A percentile compares a stretch with the other conserved stretches of the same genome.
These are phyloP conservation scores for Ictalurus furcatus DNA, from an alignment of 2,113 vertebrate genomes.

Conservation along the genomic window DNA sequence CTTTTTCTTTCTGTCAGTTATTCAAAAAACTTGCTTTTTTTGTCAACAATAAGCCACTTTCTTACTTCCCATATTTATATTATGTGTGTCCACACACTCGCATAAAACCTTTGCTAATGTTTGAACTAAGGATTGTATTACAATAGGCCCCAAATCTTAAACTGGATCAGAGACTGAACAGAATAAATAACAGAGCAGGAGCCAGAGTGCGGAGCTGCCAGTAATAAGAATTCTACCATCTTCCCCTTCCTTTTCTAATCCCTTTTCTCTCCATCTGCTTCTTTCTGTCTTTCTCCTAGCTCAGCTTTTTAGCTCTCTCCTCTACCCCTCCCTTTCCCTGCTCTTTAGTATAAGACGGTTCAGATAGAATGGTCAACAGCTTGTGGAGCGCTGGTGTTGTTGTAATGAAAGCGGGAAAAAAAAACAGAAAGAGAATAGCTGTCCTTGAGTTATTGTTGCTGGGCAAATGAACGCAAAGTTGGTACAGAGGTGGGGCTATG, in stretches of 20 bases:
- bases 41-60: neutral
- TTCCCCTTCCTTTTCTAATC: neutral
- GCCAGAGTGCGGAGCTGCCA: slow-evolving; percentile 18
- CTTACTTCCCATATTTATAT: neutral
- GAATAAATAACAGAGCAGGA: slow-evolving; percentile 14
- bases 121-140: slow-evolving; percentile 24
- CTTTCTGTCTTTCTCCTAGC: neutral
- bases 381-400: slow-evolving; percentile 9
- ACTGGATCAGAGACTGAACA: slow-evolving; percentile 23
- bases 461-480: slow-evolving; percentile 33
- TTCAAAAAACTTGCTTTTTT: slow-evolving; percentile 1
- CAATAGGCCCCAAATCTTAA: slow-evolving; percentile 27
- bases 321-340: neutral
- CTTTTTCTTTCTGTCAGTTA: neutral
- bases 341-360: neutral
- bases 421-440: neutral
- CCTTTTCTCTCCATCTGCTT: neutral
- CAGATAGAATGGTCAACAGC: slow-evolving; percentile 4
- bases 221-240: slow-evolving; percentile 9
- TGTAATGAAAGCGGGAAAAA: neutral
- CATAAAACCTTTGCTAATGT: slow-evolving; percentile 32
- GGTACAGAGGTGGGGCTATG: slow-evolving; percentile 7
- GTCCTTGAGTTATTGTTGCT: slow-evolving; percentile 37
- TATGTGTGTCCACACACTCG: neutral
- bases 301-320: neutral